Base-by-base conservation (phyloP, 1,140 invertebrate species). In the Probaryconus sp. region DNA sequence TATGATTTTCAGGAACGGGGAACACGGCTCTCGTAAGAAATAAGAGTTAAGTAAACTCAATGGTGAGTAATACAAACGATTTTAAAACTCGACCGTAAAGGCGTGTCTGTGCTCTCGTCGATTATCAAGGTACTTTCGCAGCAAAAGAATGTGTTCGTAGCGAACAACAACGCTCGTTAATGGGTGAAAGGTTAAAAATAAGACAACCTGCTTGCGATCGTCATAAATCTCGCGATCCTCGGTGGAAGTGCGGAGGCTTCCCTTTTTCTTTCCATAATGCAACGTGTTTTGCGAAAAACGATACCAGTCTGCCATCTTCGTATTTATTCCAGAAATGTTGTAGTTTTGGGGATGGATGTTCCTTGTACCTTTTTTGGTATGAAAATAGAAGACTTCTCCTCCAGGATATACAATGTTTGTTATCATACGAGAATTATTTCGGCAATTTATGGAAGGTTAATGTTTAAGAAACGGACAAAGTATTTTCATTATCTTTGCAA, bases 131-230 rank as follows among this genome's bases (percentile, higher is more conserved):
- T 71, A 69, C 65, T 73, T 77, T 72, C 28, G 30, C 50, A 45
- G 58, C 26, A 58, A 64, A 72, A 76, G 74, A 76, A 76, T 76
- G 74, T 68, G 74, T 56, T 64, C 68, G 69, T 56, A 79, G 72
- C 70, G 74, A 77, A 78, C 85, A 84, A 85, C 81, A 83, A 82
- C 79, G 78, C 83, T 85, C 83, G 83, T 85, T 87, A 87, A 86
- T 87, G 84, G 83, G 84, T 83, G 83, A 85, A 85, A 85, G 80
- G 84, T 86, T 87, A 87, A 85, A 86, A 87, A 87, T 87, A 87
- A 84, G 82, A 70, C 67, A 68, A 61, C 47, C 43, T 61, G 63
- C 33, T 64, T 73, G 69, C 69, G 76, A 78, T 77, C 79, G 80
- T 82, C 83, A 83, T 84, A 84, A 84, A 84, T 84, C 80, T 83